Percentiles rank a stretch among this genome's conserved stretches.
Evolutionary conservation across 2,113 vertebrate genomes (phyloP).

Genomic region (Fregata magnificens): DNA sequence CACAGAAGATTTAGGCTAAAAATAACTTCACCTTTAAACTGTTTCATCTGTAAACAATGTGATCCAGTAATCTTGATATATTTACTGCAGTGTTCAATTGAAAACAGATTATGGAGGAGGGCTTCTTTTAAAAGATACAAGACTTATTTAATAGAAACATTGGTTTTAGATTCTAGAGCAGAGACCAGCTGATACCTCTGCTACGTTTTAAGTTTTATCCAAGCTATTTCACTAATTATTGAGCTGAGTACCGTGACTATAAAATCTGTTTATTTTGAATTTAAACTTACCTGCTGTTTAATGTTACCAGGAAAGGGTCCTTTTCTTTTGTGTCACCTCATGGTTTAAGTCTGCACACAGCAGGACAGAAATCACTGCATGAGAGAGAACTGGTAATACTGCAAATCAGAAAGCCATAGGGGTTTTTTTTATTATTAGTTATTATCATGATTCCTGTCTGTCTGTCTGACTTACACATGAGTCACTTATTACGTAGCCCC

Average conservation of each 20-base stretch:
- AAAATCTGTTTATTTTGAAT: slow-evolving; percentile 19
- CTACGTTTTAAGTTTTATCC: slow-evolving; percentile 48
- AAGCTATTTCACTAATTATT: slow-evolving; percentile 48
- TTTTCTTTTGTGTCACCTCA: background rate
- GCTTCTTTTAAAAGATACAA: slow-evolving; percentile 32
- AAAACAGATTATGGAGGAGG: slow-evolving; percentile 42
- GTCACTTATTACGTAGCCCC: background rate
- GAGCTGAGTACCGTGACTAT: background rate
- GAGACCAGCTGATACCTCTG: slow-evolving; percentile 18
- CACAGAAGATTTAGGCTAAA: slow-evolving; percentile 21
- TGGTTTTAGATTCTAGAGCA: background rate
- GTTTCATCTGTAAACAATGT: slow-evolving; percentile 47
- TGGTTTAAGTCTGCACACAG: background rate
- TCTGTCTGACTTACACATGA: background rate
- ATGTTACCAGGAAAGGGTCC: background rate
- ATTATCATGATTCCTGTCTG: background rate
- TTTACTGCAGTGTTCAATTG: slow-evolving; percentile 57
- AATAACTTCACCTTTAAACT: slow-evolving; percentile 63
- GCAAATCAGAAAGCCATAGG: background rate
- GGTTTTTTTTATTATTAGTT: background rate
- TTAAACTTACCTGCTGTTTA: background rate
- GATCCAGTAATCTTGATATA: slow-evolving; percentile 32
- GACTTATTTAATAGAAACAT: slow-evolving; percentile 19
- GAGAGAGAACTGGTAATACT: background rate
- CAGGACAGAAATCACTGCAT: background rate